Base-by-base conservation (phyloP, 2,113 vertebrate genomes). In the Nipponia nippon region DNA sequence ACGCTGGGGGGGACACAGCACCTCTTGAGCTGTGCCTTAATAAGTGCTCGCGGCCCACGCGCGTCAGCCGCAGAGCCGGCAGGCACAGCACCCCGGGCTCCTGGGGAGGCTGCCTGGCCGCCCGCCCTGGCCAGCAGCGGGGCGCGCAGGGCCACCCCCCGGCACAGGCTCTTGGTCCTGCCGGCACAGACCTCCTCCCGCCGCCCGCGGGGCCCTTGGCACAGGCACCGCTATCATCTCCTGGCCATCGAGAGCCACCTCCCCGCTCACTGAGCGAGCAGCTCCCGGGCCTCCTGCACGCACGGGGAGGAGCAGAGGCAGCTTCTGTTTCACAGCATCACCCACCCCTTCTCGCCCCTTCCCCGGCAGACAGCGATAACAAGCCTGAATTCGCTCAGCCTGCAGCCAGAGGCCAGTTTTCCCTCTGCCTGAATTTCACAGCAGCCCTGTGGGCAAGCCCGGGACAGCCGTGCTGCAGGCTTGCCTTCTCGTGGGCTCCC, bases 1-100 rank as follows among this genome's bases (percentile, higher is more conserved):
- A 0, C 67, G 0, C 0, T 6, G 7, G 10, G 6, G 7, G 19
- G 11, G 26, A 9, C 26, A 10, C 23, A 1, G 4, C 49, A 2
- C 13, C 49, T 4, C 66, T 6, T 1, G 2, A 20, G 2, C 72
- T 0, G 32, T 4, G 47, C 77, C 36, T 3, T 6, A 1, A 5
- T 0, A 13, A 21, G 81, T 2, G 25, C 34, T 23, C 1, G 0
- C 34, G 20, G 53, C 56, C 53, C 25, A 0, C 7, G 53, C 3
- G 2, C 59, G 8, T 0, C 53, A 8, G 25, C 7, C 3, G 1
- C 56, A 7, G 14, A n/a, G 77, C 76, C 6, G 1, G 29, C n/a
- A 1, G 53, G 19, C 65, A 2, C 71, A 21, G 87, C 87, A 9
- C 22, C 78, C 46, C 4, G 1, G 38, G 75, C 84, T 63, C 34